Evolutionary conservation across 1,140 invertebrate species (phyloP).

Genomic region (Ips nitidus): DNA sequence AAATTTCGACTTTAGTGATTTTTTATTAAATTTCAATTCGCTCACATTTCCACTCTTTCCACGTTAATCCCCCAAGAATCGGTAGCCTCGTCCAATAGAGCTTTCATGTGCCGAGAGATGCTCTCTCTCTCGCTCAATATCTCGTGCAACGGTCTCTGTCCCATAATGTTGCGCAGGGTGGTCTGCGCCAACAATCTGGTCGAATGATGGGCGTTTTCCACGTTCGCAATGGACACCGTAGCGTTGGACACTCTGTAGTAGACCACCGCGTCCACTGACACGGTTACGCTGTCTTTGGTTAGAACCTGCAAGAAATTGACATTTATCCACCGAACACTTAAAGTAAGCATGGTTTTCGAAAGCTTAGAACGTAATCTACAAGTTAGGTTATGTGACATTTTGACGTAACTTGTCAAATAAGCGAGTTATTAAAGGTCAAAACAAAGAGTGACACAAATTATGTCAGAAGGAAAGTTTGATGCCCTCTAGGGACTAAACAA

Average conservation of each 20-base stretch:
- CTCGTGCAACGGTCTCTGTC: constrained; percentile 91
- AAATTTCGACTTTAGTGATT: too few species aligned
- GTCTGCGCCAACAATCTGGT: constrained; percentile 87
- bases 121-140: constrained; percentile 93
- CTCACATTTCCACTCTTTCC: constrained; percentile 94
- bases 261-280: constrained; percentile 91
- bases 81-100: constrained; percentile 86
- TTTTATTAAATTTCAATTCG: constrained; percentile 31
- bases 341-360: too few species aligned
- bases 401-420: too few species aligned
- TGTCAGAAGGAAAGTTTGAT: too few species aligned
- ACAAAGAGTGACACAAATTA: too few species aligned
- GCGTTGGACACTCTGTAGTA: constrained; percentile 95
- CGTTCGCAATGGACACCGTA: constrained; percentile 94
- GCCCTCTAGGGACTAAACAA: too few species aligned
- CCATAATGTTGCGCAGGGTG: constrained; percentile 92
- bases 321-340: neutral
- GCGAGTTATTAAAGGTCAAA: too few species aligned
- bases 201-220: constrained; percentile 93
- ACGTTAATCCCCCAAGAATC: constrained; percentile 97
- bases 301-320: constrained; percentile 66
- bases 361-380: too few species aligned
- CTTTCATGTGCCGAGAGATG: constrained; percentile 86
- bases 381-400: too few species aligned
- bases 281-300: constrained; percentile 93